A percentile compares a stretch with the other conserved stretches of the same genome.
phyloP scores from a whole-genome alignment of 2,888 invertebrate species.

The Mycalesis mineus region DNA sequence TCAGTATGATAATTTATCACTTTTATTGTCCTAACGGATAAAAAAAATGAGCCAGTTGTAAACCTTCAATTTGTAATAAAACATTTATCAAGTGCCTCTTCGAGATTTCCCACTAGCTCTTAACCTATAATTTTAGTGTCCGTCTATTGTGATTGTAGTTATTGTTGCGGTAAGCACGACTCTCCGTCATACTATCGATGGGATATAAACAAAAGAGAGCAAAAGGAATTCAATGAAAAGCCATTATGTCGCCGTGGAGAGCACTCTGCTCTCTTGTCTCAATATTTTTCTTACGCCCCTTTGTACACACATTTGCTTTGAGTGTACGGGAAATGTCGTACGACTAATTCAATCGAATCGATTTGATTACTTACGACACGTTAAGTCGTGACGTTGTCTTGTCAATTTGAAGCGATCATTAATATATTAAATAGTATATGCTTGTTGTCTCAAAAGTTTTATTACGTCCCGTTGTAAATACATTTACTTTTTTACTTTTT shows the following conservation, averaged over 20 bases:
- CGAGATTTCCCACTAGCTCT: not conserved
- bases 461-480: too few relatives aligned
- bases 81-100: not conserved
- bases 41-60: too few relatives aligned
- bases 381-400: too few relatives aligned
- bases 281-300: slow-evolving; percentile 69
- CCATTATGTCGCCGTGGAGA: slow-evolving; percentile 73
- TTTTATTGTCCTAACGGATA: too few relatives aligned
- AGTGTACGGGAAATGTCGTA: not conserved
- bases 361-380: not conserved
- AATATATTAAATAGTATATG: too few relatives aligned
- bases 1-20: too few relatives aligned
- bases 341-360: not conserved
- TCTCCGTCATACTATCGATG: slow-evolving; percentile 75
- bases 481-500: too few relatives aligned
- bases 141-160: slow-evolving; percentile 70
- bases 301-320: not conserved
- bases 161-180: slow-evolving; percentile 77
- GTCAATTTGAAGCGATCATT: too few relatives aligned
- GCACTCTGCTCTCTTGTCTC: slow-evolving; percentile 72
- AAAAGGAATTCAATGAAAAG: slow-evolving; percentile 76
- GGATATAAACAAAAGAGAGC: slow-evolving; percentile 77
- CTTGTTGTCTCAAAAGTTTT: too few relatives aligned
- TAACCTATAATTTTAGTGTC: slow-evolving; percentile 60
- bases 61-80: too few relatives aligned